Percentiles rank a stretch among this genome's conserved stretches.
Evolutionary conservation across 2,888 invertebrate species (phyloP).

Genomic region (Cinara cedri): DNA sequence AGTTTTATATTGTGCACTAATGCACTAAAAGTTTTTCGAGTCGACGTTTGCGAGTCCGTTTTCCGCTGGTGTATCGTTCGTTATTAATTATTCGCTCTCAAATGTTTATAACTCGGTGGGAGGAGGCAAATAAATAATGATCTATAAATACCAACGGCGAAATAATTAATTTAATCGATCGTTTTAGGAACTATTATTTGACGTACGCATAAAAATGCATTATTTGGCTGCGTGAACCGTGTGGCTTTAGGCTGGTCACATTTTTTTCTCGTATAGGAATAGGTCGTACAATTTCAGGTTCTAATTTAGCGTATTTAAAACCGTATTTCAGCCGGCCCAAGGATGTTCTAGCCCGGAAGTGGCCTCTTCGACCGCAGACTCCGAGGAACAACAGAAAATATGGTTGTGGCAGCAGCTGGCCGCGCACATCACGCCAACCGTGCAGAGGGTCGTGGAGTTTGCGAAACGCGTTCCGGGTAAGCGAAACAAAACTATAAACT

Average conservation of each 20-base stretch:
- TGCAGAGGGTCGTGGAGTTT: slow-evolving; percentile 94
- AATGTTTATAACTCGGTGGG: no score
- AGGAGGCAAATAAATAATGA: no score
- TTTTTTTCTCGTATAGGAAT: neutral
- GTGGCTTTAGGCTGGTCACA: neutral
- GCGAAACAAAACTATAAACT: slow-evolving; percentile 21
- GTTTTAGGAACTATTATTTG: no score
- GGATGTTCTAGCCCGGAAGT: slow-evolving; percentile 63
- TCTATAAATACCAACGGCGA: no score
- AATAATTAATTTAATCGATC: no score
- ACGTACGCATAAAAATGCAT: no score
- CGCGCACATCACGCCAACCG: slow-evolving; percentile 82
- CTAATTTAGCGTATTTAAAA: neutral
- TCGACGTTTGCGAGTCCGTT: no score
- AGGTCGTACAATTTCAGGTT: neutral
- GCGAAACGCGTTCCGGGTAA: slow-evolving; percentile 88
- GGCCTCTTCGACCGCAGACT: slow-evolving; percentile 70
- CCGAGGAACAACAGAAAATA: slow-evolving; percentile 76
- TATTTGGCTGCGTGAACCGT: no score
- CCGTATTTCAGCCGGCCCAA: slow-evolving; percentile 59
- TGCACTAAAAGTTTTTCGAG: no score
- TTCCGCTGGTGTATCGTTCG: no score
- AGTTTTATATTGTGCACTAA: no score
- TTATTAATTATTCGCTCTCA: no score
- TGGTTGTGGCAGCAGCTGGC: slow-evolving; percentile 91